Conservation (phyloP, 2,888 invertebrate species). For the Tiliacea aurago region DNA sequence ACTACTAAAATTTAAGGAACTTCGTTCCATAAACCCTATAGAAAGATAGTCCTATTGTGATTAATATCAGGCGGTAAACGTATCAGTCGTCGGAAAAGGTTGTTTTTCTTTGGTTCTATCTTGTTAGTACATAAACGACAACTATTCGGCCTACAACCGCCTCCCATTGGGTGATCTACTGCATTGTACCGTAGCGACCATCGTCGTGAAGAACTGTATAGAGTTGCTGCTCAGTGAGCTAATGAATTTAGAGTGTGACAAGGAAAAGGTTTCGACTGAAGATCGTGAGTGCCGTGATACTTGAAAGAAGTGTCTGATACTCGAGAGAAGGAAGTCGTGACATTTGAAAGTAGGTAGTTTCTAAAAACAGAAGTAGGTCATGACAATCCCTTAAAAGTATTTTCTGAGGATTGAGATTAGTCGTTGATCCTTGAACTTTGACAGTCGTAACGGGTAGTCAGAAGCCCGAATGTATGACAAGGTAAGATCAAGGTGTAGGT, state of each 20-base stretch:
- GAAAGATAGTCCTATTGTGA: no score
- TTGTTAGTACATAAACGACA: constrained; percentile 14
- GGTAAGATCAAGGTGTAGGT: no score
- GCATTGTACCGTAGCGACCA: constrained; percentile 16
- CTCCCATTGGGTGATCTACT: constrained; percentile 42
- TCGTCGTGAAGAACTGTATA: constrained; percentile 17
- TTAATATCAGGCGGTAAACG: not conserved
- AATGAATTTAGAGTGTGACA: constrained; percentile 3
- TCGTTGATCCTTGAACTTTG: not conserved
- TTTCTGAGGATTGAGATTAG: not conserved
- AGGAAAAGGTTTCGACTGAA: not conserved
- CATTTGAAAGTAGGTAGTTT: no score
- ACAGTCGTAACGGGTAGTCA: no score
- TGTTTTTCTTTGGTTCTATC: constrained; percentile 22
- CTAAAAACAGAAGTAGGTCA: no score
- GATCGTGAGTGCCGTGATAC: not conserved
- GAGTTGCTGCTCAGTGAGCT: constrained; percentile 18
- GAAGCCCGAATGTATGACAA: not conserved
- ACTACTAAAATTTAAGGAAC: not conserved
- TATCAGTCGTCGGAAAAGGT: constrained; percentile 2
- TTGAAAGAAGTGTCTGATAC: not conserved
- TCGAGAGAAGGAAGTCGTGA: not conserved
- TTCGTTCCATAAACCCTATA: no score
- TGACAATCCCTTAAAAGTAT: not conserved
- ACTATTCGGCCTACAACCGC: constrained; percentile 26